Evolutionary conservation across 2,888 invertebrate species (phyloP).

Genomic region (Plemyria rubiginata): DNA sequence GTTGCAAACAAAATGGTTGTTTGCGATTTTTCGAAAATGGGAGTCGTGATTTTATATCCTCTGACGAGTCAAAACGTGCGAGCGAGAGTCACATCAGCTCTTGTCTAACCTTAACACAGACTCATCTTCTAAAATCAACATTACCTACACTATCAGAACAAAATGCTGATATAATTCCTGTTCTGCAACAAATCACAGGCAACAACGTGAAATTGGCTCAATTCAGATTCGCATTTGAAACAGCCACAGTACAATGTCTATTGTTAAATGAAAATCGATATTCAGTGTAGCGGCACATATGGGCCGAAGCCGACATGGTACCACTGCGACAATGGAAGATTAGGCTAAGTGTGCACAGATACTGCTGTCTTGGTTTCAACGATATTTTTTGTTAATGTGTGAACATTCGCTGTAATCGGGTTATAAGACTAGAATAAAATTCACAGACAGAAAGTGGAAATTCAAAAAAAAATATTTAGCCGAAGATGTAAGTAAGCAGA

Average conservation of each 20-base stretch:
- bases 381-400: conserved; percentile 4
- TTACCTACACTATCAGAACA: background rate
- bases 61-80: too few relatives aligned
- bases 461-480: too few relatives aligned
- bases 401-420: too few relatives aligned
- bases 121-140: too few relatives aligned
- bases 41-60: too few relatives aligned
- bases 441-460: too few relatives aligned
- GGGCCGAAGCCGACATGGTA: conserved; percentile 13
- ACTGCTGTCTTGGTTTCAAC: conserved; percentile 18
- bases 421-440: too few relatives aligned
- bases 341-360: conserved; percentile 16
- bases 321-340: conserved; percentile 17
- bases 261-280: conserved; percentile 31
- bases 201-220: conserved; percentile 14
- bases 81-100: too few relatives aligned
- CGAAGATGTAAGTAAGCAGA: too few relatives aligned
- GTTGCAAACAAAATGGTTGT: too few relatives aligned
- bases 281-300: conserved; percentile 21
- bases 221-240: conserved; percentile 12
- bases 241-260: conserved; percentile 12
- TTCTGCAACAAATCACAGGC: conserved; percentile 9
- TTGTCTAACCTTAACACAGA: too few relatives aligned
- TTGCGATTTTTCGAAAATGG: too few relatives aligned
- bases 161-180: background rate